Evolutionary conservation across 2,113 vertebrate genomes (phyloP), one percentile per base, ranked within the genome.

Genomic region (Charina bottae): DNA sequence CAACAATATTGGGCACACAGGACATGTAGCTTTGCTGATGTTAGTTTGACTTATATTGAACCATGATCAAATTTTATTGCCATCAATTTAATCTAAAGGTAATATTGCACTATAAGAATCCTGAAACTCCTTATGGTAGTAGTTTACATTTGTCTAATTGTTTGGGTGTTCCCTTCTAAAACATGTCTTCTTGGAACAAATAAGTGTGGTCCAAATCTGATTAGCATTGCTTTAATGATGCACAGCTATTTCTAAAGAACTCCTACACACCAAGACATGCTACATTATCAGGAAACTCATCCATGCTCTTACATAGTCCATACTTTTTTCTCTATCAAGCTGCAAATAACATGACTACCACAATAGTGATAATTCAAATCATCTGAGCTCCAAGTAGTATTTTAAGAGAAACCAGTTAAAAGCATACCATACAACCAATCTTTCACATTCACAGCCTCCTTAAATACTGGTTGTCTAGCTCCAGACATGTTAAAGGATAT

Each of bases 261-360:
- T 88, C 78, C 86, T 95, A 95, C 93, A 97, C 93, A 97, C 88
- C 93, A 97, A 97, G 97, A 94, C 97, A 97, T 98, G 97, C 97
- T 96, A 62, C 95, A 93, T 54, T 91, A 96, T 93, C 89, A 94
- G 92, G 97, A 97, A 96, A 95, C 91, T 95, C 96, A 96, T 86
- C 94, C 97, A 97, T 97, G 97, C 97, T 97, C 92, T 93, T 95
- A 93, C 94, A 23, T 96, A 95, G 88, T 93, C 91, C 93, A 93
- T 94, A 94, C 93, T 93, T 94, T 54, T 92, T 96, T 90, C 92
- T 95, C 68, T 93, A 88, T 93, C 91, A 94, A 96, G 93, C 68
- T 95, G 93, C 92, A 94, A 95, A 37, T 90, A 92, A 96, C 2
- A 64, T 96, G 90, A 95, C 89, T 93, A 92, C 21, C 92, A 94